Base-by-base conservation (phyloP, 2,888 invertebrate species). In the Desoria tigrina region DNA sequence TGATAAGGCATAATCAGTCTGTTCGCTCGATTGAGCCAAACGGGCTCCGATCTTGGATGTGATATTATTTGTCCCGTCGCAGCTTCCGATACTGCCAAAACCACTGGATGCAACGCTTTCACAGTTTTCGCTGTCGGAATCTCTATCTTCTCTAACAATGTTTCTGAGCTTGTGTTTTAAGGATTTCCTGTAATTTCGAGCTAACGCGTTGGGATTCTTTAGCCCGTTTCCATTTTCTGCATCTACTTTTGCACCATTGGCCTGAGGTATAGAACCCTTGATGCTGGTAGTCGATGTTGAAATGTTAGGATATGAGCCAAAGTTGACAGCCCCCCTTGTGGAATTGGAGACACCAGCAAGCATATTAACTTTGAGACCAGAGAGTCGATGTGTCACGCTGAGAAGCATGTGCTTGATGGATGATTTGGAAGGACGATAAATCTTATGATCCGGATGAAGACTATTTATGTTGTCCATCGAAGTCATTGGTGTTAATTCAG, bases 1-100 rank as follows among this genome's bases (percentile, higher is more conserved):
- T 0, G 92, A 92, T 79, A 92, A 90, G 0, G 88, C 90, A 77
- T 93, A 93, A 78, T 93, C 92, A 0, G 90, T 88, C 18, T 77
- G 74, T 53, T 79, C 79, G 49, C 77, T 74, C 23, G 79, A 78
- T 57, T 80, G 78, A 1, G 94, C 94, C 78, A 94, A 91, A 71
- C 93, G 86, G 45, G 92, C 93, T 55, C 76, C 76, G 54, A 76
- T 76, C 67, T 76, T 76, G 9, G 72, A 72, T 53, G 72, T 72
- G 18, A 75, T 42, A 61, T 75, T 75, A 61, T 66, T 69, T n/a
- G 70, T 67, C 56, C 72, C 72, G 21, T 72, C 73, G 55, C 66
- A 72, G 56, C 74, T 75, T 2, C 71, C 73, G 45, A 76, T 42
- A 58, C 76, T 76, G 23, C 74, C 74, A 59, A 76, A 73, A 28